Base-by-base conservation (phyloP, 2,113 vertebrate genomes). In the Heterocephalus glaber region DNA sequence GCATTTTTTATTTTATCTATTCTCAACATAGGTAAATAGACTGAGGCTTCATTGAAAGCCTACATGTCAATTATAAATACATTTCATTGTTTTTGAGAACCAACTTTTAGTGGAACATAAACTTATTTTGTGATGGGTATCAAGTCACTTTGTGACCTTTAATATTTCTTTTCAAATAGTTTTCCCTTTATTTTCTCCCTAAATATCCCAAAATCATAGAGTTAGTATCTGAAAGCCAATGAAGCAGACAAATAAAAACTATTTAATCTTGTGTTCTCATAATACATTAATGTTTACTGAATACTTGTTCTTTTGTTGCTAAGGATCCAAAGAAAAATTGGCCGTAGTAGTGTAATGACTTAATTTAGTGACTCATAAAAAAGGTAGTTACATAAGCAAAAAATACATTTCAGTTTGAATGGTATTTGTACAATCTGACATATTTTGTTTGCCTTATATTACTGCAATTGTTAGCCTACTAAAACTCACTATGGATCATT, bases 201-300 rank as follows among this genome's bases (percentile, higher is more conserved):
- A 56, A 61, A 49, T 61, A 70, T 89, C 20, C 8, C 22, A 77
- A 54, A 89, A 90, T 41, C 44, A 77, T n/a, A 86, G 26, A 44
- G 1, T 9, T 5, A 9, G 24, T 24, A 38, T 80, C 22, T 89
- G 49, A 90, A 89, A 92, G 33, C 24, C 49, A 88, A 5, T 38
- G n/a, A 81, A 41, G 28, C 61, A 92, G 52, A 44, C 13, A 72
- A 70, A 88, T 91, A 87, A 93, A 87, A 88, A 82, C 35, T 44
- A 72, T 58, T 79, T 76, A 84, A 30, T 84, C n/a, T 14, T 92
- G 12, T 84, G n/a, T 87, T 94, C 56, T 86, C 47, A 79, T 2
- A 60, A 38, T 16, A 77, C 92, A 93, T 38, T 89, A 30, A 13
- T 76, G 60, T 87, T 86, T 94, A 63, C 11, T 41, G 14, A 86